Evolutionary conservation across 1,140 invertebrate species (phyloP), one percentile per base, ranked within the genome.

Genomic region (Drosophila guanche): DNA sequence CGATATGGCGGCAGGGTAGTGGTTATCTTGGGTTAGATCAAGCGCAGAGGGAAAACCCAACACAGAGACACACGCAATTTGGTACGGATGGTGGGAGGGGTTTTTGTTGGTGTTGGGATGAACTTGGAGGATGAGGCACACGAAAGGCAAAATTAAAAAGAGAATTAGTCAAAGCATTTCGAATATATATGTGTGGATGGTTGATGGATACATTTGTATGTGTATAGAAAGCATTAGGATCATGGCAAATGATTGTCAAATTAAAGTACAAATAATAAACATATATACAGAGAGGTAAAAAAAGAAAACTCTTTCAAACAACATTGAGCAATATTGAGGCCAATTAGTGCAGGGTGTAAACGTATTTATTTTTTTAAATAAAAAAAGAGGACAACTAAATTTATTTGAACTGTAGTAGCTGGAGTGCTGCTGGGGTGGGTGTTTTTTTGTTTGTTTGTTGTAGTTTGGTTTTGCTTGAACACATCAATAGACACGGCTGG

Each of bases 281-380:
- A 67, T 70, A 81, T 76, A 63, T 79, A 83, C 66, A 65, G 45
- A 58, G 50, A 48, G 27, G 8, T 42, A 63, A 66, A 48, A 67
- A 63, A 71, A 58, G 43, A 78, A 77, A 78, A 68, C 53, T 75
- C 63, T 66, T 47, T 71, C 75, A 43, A 47, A 48, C 29, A 53
- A 67, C 42, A 27, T 58, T 74, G 54, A 84, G 80, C 65, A 66
- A 70, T 69, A 70, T 71, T 76, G 66, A 81, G 53, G 78, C 83
- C 77, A 85, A 85, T 85, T 85, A 85, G 80, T 85, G 81, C 77
- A 76, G 73, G 76, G 71, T 80, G 59, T 57, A 76, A 67, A 85
- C 60, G 79, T 51, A 71, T 77, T 74, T 86, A 74, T 80, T 81
- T 68, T 80, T 81, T 68, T 76, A 51, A 46, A 62, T 62, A 22